Conservation (phyloP, 2,888 invertebrate genomes). For the Diarsia mendica region DNA sequence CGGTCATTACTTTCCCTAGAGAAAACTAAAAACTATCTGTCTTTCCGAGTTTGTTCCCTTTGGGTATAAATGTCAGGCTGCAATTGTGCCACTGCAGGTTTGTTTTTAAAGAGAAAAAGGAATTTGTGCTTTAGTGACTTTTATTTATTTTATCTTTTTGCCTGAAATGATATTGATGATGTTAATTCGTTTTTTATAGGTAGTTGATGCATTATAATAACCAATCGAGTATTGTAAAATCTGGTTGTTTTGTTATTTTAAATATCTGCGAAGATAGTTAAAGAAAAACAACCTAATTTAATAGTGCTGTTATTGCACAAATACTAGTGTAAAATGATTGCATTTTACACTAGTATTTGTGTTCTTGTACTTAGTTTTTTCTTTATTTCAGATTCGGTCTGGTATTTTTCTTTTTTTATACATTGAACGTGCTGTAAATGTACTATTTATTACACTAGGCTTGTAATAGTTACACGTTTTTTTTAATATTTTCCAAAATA, state of each 20-base stretch:
- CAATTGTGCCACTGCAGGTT: conserved; percentile 12
- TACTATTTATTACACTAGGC: not conserved
- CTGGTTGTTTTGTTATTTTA: not conserved
- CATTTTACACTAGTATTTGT: too few species aligned
- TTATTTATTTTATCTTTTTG: not conserved
- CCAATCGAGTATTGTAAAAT: too few species aligned
- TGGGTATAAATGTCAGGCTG: not conserved
- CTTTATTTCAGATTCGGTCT: too few species aligned
- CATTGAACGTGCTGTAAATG: too few species aligned
- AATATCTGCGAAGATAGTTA: not conserved
- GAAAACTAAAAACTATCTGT: conserved; percentile 17
- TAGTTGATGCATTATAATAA: not conserved
- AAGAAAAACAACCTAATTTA: not conserved
- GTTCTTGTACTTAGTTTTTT: not conserved
- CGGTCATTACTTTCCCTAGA: conserved; percentile 20
- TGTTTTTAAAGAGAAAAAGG: not conserved
- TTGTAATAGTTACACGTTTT: too few species aligned
- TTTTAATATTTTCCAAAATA: not conserved
- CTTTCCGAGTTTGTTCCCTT: not conserved
- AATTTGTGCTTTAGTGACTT: not conserved
- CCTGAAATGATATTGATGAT: not conserved
- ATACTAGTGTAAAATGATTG: too few species aligned
- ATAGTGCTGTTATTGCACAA: not conserved
- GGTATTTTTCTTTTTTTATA: too few species aligned
- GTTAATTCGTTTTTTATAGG: not conserved